Base-by-base conservation (phyloP, 2,797 vertebrate genomes). In the Heliangelus exortis region DNA sequence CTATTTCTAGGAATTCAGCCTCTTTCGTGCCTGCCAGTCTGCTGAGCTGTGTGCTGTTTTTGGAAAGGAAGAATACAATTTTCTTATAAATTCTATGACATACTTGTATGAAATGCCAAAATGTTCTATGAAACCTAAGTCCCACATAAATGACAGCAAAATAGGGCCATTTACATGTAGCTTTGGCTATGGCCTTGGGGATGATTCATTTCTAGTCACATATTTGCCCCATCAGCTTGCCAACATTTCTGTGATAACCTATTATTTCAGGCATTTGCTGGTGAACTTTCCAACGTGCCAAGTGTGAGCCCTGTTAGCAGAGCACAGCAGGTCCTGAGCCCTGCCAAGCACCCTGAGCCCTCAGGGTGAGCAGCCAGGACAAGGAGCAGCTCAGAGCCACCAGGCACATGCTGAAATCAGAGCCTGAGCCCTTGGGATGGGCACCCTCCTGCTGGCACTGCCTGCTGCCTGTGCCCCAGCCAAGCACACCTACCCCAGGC, bases 1-100 rank as follows among this genome's bases (percentile, higher is more conserved):
- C 90, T 73, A 10, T 93, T 96, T 96, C 95, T 95, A 97, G 93
- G 95, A 97, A 97, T 68, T 55, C 73, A 89, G 91, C 41, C 90
- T 75, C 82, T 97, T 91, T 73, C 86, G 21, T 73, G 79, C 86
- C 87, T 89, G 94, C 85, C 90, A 92, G 91, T 81, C 90, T 94
- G 92, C 87, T 75, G 61, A 96, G 59, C 69, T 91, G 65, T 34
- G 75, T 86, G 89, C 55, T 95, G 65, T 58, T 97, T 96, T 95
- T 89, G 95, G 84, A 97, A 94, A 55, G 84, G 80, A 69, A 71
- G 41, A 90, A 80, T 88, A 89, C 65, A 72, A 86, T 87, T 95
- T 96, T 94, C 84, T 78, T 91, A 90, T 76, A 83, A 89, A 77
- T 95, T 80, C 87, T 83, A 73, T 87, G 87, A 90, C 77, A 89